Evolutionary conservation across 2,113 vertebrate genomes (phyloP).

Genomic region (Cyanoliseus patagonus): DNA sequence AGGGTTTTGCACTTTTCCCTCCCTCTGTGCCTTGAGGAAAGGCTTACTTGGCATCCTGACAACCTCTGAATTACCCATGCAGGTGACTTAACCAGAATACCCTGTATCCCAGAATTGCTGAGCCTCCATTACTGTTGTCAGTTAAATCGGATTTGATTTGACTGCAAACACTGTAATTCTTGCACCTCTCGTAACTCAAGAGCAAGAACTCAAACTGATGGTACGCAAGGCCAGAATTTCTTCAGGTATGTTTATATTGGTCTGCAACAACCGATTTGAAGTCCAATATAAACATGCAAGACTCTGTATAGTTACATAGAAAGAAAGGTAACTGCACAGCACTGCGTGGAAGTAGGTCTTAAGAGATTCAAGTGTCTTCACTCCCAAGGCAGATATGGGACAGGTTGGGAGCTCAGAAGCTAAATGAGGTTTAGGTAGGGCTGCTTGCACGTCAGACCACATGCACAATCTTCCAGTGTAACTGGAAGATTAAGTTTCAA

Average conservation of each 20-base stretch:
- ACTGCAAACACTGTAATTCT: neutral
- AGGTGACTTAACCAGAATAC: conserved; percentile 34
- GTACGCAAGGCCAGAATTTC: neutral
- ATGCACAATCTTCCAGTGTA: neutral
- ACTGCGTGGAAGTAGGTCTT: neutral
- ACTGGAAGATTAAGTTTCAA: neutral
- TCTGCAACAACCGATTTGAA: neutral
- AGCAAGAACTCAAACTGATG: neutral
- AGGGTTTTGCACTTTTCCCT: conserved; percentile 4
- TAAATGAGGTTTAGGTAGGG: neutral
- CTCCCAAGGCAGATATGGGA: neutral
- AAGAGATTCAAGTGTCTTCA: neutral
- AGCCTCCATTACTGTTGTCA: neutral
- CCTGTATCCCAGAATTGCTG: neutral
- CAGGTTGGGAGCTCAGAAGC: neutral
- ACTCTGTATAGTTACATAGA: neutral
- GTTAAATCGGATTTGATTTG: neutral
- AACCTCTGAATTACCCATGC: neutral
- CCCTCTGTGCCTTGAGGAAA: conserved; percentile 20
- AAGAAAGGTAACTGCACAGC: neutral
- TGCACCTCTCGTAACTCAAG: neutral
- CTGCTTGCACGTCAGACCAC: neutral
- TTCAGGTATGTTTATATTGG: neutral
- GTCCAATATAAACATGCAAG: neutral
- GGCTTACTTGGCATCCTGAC: conserved; percentile 32